Percentiles rank a stretch among this genome's conserved stretches.
Evolutionary conservation across 2,797 vertebrate species (phyloP).

Genomic region (Danio albolineatus): DNA sequence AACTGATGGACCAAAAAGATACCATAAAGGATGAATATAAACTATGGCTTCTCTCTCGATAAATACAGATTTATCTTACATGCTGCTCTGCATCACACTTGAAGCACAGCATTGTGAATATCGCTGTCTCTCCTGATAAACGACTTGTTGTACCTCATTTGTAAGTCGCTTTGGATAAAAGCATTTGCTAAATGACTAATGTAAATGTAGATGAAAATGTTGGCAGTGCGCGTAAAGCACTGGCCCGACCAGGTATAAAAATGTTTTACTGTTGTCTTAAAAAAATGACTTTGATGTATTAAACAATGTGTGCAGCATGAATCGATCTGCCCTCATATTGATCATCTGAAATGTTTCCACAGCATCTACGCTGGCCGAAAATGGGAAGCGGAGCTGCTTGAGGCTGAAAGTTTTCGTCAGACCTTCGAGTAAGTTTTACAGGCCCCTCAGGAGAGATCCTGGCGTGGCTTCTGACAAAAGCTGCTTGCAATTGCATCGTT

Average conservation of each 20-base stretch:
- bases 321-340: slow-evolving; percentile 51
- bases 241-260: not conserved
- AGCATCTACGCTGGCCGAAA: slow-evolving; percentile 92
- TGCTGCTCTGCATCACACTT: not conserved
- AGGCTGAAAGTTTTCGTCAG: slow-evolving; percentile 97
- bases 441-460: slow-evolving; percentile 15
- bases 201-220: slow-evolving; percentile 29
- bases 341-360: slow-evolving; percentile 65
- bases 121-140: slow-evolving; percentile 21
- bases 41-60: not conserved
- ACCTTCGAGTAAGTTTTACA: slow-evolving; percentile 90
- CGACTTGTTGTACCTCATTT: slow-evolving; percentile 29
- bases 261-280: slow-evolving; percentile 3
- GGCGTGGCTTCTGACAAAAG: slow-evolving; percentile 41
- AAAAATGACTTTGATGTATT: slow-evolving; percentile 16
- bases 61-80: not conserved
- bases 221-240: not conserved
- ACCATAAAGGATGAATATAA: not conserved
- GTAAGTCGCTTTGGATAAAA: slow-evolving; percentile 23
- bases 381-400: slow-evolving; percentile 90
- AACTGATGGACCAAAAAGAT: not conserved
- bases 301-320: slow-evolving; percentile 7
- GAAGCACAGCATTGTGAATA: not conserved
- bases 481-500: slow-evolving; percentile 15
- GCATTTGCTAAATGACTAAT: slow-evolving; percentile 48